Conservation (phyloP, 1,140 invertebrate species). For the Zophobas atratus region DNA sequence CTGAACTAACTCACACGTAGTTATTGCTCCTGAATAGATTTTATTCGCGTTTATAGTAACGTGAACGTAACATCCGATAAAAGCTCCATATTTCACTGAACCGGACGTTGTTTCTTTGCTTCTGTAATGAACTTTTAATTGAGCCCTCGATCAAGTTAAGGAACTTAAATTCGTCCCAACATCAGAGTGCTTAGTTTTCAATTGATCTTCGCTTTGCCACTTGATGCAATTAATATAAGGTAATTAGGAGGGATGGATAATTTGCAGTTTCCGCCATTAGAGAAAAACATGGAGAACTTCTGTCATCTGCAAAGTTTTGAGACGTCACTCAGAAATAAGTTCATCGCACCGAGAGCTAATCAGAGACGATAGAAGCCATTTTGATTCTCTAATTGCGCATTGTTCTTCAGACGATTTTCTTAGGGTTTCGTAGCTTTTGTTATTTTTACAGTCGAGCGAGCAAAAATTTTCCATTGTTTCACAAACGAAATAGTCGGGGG, state of each 20-base stretch:
- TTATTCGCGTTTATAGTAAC: conserved; percentile 11
- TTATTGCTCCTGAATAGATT: background rate
- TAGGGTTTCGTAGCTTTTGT: conserved; percentile 39
- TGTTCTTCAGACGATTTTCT: conserved; percentile 43
- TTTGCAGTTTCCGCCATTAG: conserved; percentile 17
- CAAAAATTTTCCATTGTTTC: conserved; percentile 40
- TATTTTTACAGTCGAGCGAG: conserved; percentile 44
- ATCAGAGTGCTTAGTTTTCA: conserved; percentile 29
- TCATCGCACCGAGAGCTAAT: conserved; percentile 30
- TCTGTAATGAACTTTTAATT: conserved; percentile 43
- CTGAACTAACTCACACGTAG: background rate
- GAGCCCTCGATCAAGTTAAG: conserved; percentile 37
- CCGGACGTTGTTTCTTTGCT: conserved; percentile 42
- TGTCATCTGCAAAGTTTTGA: conserved; percentile 38
- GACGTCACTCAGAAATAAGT: conserved; percentile 29
- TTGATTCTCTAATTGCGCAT: conserved; percentile 47
- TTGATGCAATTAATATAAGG: conserved; percentile 27
- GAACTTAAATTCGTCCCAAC: conserved; percentile 35
- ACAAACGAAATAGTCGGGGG: conserved; percentile 36
- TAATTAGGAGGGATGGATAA: conserved; percentile 17
- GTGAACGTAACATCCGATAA: conserved; percentile 18
- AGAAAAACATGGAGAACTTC: conserved; percentile 10
- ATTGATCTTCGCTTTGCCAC: conserved; percentile 17
- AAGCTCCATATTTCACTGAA: conserved; percentile 30
- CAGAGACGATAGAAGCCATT: conserved; percentile 46